A percentile compares a stretch with the other conserved stretches of the same genome.
Evolutionary conservation across 2,113 vertebrate species (phyloP).

Genomic region (Onychorhynchus coronatus): DNA sequence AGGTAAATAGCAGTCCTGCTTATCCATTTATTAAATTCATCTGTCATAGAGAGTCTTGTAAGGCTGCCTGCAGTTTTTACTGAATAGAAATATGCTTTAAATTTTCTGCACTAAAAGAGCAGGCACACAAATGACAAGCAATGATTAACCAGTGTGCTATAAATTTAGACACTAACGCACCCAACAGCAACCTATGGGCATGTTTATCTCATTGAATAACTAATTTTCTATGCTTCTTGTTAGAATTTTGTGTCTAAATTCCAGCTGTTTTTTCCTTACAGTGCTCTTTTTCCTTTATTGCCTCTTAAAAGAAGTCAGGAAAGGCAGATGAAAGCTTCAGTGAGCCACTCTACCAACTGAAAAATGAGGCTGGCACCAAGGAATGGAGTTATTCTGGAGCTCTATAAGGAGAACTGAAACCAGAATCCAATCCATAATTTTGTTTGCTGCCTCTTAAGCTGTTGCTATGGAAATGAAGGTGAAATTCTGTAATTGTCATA

Average conservation of each 20-base stretch:
- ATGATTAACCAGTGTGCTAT: background rate
- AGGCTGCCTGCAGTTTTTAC: background rate
- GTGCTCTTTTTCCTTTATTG: background rate
- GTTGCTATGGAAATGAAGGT: background rate
- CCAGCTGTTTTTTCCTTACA: background rate
- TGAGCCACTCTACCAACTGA: background rate
- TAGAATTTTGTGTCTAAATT: background rate
- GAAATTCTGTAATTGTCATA: background rate
- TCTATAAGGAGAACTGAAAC: background rate
- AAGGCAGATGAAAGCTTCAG: background rate
- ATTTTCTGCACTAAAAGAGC: background rate
- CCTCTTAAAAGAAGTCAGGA: background rate
- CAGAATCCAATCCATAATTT: background rate
- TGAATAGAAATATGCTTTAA: background rate
- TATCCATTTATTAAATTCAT: background rate
- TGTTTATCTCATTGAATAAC: background rate
- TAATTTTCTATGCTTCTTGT: background rate
- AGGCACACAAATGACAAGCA: background rate
- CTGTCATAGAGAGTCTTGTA: background rate
- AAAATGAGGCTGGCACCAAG: background rate
- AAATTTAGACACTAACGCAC: background rate
- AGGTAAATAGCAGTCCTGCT: background rate
- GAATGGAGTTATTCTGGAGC: background rate
- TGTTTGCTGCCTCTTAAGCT: background rate
- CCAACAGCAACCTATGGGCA: background rate